Evolutionary conservation across 2,113 vertebrate species (phyloP).

Genomic region (Sylvicapra grimmia): DNA sequence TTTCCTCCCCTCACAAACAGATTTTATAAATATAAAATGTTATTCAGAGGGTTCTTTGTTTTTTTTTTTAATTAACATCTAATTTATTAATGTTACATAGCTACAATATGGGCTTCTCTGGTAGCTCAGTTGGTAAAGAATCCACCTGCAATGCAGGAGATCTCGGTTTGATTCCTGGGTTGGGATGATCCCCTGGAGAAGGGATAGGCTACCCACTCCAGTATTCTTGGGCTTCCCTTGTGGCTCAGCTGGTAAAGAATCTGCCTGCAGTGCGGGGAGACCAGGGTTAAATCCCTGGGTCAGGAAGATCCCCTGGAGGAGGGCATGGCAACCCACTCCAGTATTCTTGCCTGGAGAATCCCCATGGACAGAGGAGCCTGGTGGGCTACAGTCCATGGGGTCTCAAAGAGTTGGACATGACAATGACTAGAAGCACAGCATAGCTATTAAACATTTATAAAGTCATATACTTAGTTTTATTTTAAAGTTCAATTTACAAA

Average conservation of each 20-base stretch:
- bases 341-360: not conserved
- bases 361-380: not conserved
- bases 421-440: not conserved
- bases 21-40: not conserved
- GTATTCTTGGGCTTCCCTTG: not conserved
- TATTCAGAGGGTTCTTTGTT: not conserved
- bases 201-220: not conserved
- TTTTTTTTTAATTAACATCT: not conserved
- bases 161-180: not conserved
- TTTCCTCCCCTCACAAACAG: not conserved
- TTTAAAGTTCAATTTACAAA: not conserved
- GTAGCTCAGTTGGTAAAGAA: not conserved
- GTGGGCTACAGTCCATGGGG: not conserved
- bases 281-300: not conserved
- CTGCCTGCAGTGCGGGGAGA: not conserved
- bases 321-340: not conserved
- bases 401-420: not conserved
- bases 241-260: not conserved
- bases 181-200: not conserved
- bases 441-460: not conserved
- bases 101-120: not conserved
- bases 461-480: not conserved
- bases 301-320: not conserved
- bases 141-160: not conserved
- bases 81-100: conserved; percentile 14